These are phyloP conservation scores for Nephrotoma guestfalica DNA, from an alignment of 2,888 invertebrate species.

Conservation along the genomic window DNA sequence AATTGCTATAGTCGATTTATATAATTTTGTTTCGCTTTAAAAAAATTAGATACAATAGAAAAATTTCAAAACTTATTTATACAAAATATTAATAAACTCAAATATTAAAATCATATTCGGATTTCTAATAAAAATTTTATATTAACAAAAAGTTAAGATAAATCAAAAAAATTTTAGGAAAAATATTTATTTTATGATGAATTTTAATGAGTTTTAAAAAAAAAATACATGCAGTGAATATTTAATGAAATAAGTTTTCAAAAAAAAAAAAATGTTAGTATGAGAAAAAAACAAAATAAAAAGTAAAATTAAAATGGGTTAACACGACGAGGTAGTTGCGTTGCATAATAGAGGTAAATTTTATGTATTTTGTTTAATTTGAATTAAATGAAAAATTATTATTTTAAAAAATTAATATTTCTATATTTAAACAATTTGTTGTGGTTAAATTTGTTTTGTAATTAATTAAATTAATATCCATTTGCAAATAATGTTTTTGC, in stretches of 20 bases:
- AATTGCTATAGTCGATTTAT: background rate
- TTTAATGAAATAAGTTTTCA: background rate
- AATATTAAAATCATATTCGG: background rate
- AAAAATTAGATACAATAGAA: background rate
- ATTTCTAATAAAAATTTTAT: background rate
- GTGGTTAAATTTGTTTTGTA: background rate
- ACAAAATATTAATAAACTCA: background rate
- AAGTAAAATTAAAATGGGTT: constrained; percentile 5
- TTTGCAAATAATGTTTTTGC: no score
- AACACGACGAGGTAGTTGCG: constrained; percentile 7
- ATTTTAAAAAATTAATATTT: background rate
- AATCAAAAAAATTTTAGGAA: background rate
- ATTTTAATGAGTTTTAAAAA: background rate
- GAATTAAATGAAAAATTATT: background rate
- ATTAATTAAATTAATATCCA: background rate
- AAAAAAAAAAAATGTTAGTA: background rate
- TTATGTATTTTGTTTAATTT: background rate
- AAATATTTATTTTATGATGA: background rate
- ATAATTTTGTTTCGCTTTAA: background rate
- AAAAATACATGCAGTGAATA: constrained; percentile 6
- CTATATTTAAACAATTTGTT: background rate
- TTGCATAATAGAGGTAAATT: constrained; percentile 8
- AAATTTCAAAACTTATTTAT: background rate
- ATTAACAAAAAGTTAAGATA: background rate
- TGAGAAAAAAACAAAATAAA: background rate